Conservation (phyloP, 1,140 invertebrate species). For the Elysia chlorotica region DNA sequence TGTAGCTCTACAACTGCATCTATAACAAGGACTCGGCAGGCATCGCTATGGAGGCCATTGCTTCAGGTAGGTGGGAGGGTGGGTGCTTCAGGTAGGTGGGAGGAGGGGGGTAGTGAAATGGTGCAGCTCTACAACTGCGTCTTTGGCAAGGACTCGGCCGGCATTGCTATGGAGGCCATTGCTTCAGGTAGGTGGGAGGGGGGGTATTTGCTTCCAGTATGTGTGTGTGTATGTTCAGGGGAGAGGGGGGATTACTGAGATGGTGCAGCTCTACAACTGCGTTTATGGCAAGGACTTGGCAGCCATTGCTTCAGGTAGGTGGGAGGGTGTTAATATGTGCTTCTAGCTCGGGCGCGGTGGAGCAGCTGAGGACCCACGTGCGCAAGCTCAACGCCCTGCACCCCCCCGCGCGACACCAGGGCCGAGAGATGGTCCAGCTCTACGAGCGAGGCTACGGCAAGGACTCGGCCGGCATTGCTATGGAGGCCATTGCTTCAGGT, state of each 20-base stretch:
- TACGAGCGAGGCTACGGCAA: conserved; percentile 99
- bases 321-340: too few species aligned
- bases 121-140: conserved; percentile 96
- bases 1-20: conserved; percentile 94
- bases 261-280: too few species aligned
- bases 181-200: conserved; percentile 68
- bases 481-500: conserved; percentile 90
- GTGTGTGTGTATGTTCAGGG: too few species aligned
- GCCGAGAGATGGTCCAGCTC: conserved; percentile 75
- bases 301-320: too few species aligned
- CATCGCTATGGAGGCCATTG: conserved; percentile 96
- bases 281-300: too few species aligned
- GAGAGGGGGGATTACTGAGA: too few species aligned
- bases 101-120: conserved; percentile 46
- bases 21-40: conserved; percentile 99
- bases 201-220: neutral
- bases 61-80: conserved; percentile 65
- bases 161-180: conserved; percentile 97
- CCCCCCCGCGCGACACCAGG: conserved; percentile 68
- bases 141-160: conserved; percentile 98
- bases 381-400: conserved; percentile 93
- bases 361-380: conserved; percentile 95
- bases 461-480: conserved; percentile 96
- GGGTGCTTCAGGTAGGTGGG: neutral
- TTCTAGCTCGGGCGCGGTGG: conserved; percentile 97